phyloP scores from a whole-genome alignment of 2,797 vertebrate species.

The Danio kyathit region DNA sequence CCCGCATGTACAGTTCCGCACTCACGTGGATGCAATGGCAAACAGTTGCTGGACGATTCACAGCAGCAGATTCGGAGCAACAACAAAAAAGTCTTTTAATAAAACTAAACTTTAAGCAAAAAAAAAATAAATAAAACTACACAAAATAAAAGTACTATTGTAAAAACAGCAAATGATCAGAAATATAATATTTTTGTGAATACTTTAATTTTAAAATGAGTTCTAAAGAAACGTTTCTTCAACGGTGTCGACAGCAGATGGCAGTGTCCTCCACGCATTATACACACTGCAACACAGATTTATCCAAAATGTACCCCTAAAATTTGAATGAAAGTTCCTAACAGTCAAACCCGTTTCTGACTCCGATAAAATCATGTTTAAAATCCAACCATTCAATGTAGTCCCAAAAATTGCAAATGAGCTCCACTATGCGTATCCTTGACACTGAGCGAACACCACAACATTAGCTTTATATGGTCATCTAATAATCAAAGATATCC shows the following conservation, averaged over 20 bases:
- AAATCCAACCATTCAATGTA: background rate
- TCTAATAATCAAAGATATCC: conserved; percentile 52
- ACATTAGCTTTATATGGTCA: conserved; percentile 58
- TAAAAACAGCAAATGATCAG: background rate
- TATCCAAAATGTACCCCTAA: background rate
- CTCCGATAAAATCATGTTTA: background rate
- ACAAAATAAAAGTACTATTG: background rate
- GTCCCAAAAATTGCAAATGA: background rate
- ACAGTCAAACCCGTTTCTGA: background rate
- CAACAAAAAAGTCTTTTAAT: too few relatives aligned
- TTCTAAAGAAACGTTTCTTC: background rate
- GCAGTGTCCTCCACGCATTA: conserved; percentile 30
- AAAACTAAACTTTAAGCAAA: background rate
- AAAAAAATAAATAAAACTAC: background rate
- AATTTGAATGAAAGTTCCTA: background rate
- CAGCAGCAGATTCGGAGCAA: conserved; percentile 70
- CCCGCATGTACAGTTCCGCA: background rate
- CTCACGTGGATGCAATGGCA: conserved; percentile 65
- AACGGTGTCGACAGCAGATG: conserved; percentile 46
- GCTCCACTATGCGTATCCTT: background rate
- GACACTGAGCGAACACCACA: conserved; percentile 39
- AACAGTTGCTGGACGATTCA: conserved; percentile 36
- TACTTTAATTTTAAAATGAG: background rate
- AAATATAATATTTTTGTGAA: background rate
- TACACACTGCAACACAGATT: background rate